These are phyloP conservation scores for Rotaria macrura DNA, from an alignment of 2,888 invertebrate species.

Conservation along the genomic window DNA sequence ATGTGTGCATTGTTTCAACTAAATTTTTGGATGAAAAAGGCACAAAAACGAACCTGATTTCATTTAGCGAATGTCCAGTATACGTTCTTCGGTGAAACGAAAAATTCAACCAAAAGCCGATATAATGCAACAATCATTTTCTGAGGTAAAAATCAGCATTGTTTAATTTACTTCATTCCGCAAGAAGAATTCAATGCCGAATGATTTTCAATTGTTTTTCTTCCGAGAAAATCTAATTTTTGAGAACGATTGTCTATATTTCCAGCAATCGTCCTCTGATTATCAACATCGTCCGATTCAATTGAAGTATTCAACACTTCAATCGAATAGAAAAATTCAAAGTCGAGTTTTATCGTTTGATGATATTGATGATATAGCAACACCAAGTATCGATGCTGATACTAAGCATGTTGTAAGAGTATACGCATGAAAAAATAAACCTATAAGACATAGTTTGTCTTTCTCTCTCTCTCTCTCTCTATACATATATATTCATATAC, in stretches of 20 bases:
- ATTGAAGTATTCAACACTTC: conserved; percentile 3
- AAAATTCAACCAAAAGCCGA: conserved; percentile 16
- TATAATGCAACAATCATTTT: conserved; percentile 17
- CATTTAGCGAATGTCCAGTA: conserved; percentile 16
- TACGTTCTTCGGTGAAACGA: conserved; percentile 20
- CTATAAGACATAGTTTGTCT: not conserved
- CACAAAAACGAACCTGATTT: not conserved
- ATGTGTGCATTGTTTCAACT: not conserved
- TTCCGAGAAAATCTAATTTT: too few relatives aligned
- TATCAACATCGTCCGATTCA: not conserved
- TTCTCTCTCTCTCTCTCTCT: too few relatives aligned
- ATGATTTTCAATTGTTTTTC: too few relatives aligned
- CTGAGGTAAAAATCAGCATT: not conserved
- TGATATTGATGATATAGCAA: not conserved
- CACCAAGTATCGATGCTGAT: not conserved
- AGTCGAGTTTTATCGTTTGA: conserved; percentile 5
- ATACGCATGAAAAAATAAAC: not conserved
- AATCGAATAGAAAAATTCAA: not conserved
- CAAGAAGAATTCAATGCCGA: too few relatives aligned
- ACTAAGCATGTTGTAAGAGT: not conserved
- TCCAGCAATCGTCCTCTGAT: not conserved
- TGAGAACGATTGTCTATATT: not conserved
- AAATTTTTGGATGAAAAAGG: not conserved
- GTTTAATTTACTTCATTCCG: not conserved
- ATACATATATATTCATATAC: not conserved